Evolutionary conservation across 2,797 vertebrate genomes (phyloP), one percentile per base, ranked within the genome.

Genomic region (Diplodus puntazzo): DNA sequence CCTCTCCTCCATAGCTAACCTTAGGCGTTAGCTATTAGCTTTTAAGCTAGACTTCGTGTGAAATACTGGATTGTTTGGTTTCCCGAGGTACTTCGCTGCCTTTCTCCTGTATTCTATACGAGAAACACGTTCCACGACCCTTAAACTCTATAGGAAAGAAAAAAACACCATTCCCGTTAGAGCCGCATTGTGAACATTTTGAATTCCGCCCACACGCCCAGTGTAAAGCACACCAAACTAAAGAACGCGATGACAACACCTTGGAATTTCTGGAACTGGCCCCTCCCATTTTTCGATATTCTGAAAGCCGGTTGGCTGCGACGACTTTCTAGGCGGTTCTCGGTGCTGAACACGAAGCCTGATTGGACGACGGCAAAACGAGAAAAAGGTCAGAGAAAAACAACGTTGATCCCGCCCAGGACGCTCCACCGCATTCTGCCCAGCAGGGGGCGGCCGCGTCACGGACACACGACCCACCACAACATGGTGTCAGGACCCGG

Each of bases 1-100:
- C 95, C 96, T 96, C 88, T 99, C 97, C 94, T 98, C 98, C 97
- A 94, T 93, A 53, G 90, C 90, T 91, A 90, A 80, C 72, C 73
- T 75, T 67, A 67, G 73, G 78, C 67, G 83, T 86, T 87, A 85
- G 89, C 90, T 88, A 57, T 58, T 75, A 80, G 86, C 62, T 63
- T 69, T 14, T 11, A 30, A 70, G 69, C 83, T 75, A 85, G 67
- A 65, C 68, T 78, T 82, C 83, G 79, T 25, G 46, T 76, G 43
- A 67, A 77, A 80, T 80, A 11, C 53, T 11, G 20, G 16, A 34
- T 53, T 50, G 21, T 49, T 68, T 7, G 8, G 14, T 63, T 67
- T 83, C 54, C 20, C 12, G 7, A 4, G 10, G 16, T 2, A 25
- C 20, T 80, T 45, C 25, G 43, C 27, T 7, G 25, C 63, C 7